phyloP scores from a whole-genome alignment of 2,888 invertebrate genomes.

The Orchesellides sinensis region DNA sequence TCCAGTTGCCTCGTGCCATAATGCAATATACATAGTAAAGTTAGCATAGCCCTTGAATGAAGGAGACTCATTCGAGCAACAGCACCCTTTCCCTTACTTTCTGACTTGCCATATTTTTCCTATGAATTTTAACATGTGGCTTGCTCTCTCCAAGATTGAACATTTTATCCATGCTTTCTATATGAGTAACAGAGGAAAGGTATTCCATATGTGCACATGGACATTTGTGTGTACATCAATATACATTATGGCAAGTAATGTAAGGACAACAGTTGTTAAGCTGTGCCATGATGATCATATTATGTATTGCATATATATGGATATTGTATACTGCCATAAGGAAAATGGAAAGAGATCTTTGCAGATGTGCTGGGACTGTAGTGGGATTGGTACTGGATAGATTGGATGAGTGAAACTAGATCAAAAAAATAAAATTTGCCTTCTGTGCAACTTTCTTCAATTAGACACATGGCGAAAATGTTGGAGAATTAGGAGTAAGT shows the following conservation, averaged over 20 bases:
- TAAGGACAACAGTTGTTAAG: background rate
- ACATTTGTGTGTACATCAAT: background rate
- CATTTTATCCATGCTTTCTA: too few species aligned
- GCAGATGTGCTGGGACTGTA: too few species aligned
- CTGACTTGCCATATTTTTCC: background rate
- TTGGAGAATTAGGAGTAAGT: background rate
- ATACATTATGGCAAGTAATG: background rate
- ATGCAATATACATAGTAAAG: too few species aligned
- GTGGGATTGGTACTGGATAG: too few species aligned
- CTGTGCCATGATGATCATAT: background rate
- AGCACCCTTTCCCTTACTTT: background rate
- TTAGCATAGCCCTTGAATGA: too few species aligned
- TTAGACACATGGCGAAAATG: constrained; percentile 13
- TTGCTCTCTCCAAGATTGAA: too few species aligned
- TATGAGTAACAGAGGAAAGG: too few species aligned
- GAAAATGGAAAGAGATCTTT: background rate
- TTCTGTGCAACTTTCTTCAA: constrained; percentile 9
- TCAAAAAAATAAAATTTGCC: constrained; percentile 4
- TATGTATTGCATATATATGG: background rate
- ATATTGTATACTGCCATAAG: background rate
- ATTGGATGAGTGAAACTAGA: too few species aligned
- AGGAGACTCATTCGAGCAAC: background rate
- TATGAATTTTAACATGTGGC: too few species aligned
- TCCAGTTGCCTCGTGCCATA: too few species aligned
- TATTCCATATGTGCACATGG: too few species aligned